Base-by-base conservation (phyloP, 2,888 invertebrate genomes). In the Pheosia gnoma region DNA sequence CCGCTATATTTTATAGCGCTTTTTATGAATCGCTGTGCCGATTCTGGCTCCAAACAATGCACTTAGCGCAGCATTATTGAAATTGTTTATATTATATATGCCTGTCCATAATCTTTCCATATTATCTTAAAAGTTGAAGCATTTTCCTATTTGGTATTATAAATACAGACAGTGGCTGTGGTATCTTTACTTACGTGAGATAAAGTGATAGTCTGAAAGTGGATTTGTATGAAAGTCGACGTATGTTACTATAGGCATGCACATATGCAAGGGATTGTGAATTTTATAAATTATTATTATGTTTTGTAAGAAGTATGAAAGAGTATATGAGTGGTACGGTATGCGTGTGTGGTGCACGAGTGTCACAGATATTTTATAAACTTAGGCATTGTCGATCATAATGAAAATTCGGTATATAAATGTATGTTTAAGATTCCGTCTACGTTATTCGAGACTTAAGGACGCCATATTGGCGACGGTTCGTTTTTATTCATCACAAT, bases 161-260 rank as follows among this genome's bases (percentile, higher is more conserved):
- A 89, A 91, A 92, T 93, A 93, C 93, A 93, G 92, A 91, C 91
- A 91, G 93, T 93, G 93, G 93, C 93, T 93, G 93, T 93, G 93
- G 93, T 93, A 93, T 93, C 87, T 91, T 92, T 89, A 92, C 91
- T 90, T 91, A 90, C 86, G 86, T 90, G 90, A 90, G 82, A 82
- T 88, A 88, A 86, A 82, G 88, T 86, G 88, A 83, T 84, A 83
- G 76, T 82, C 74, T 87, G 90, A 83, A 86, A 85, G 89, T 60
- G 79, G 79, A 83, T 63, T 58, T 60, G 87, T 70, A 80, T 89
- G 90, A 68, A 79, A 91, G 93, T 59, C 60, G 93, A 93, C 10
- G 93, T 79, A 91, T 92, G 93, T 93, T 93, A 92, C 79, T 88
- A 74, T 91, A 92, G 92, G 93, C 93, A 93, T 93, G 93, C 93